phyloP scores from a whole-genome alignment of 2,888 invertebrate species.

The Petrolisthes manimaculis region DNA sequence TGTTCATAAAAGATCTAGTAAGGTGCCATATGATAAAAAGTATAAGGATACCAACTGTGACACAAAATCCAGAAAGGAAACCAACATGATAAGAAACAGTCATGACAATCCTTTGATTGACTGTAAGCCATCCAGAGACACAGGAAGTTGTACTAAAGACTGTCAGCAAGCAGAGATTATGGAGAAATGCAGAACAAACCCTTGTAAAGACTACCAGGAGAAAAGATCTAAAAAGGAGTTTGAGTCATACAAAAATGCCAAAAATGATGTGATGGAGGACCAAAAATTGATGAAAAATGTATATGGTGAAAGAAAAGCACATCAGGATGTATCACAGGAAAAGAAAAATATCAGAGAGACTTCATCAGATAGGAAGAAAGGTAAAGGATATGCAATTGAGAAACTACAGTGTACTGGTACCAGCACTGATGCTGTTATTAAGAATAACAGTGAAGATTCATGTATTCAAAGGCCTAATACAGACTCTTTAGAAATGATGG shows the following conservation, averaged over 20 bases:
- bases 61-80: conserved; percentile 31
- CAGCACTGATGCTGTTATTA: background rate
- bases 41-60: conserved; percentile 10
- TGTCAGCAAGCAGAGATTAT: background rate
- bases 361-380: conserved; percentile 8
- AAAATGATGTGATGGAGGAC: conserved; percentile 1
- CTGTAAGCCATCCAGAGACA: background rate
- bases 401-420: background rate
- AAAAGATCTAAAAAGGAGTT: conserved; percentile 25
- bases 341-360: conserved; percentile 32
- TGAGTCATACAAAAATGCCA: background rate
- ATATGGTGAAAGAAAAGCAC: background rate
- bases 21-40: conserved; percentile 27
- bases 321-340: conserved; percentile 9
- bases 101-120: background rate
- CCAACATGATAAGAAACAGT: conserved; percentile 1
- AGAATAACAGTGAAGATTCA: background rate
- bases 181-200: background rate
- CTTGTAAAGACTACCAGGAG: conserved; percentile 23
- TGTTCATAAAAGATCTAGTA: background rate
- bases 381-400: conserved; percentile 5
- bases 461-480: background rate
- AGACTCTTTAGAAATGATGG: conserved; percentile 9
- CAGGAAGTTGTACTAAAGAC: no score
- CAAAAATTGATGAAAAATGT: conserved; percentile 2